Conservation (phyloP, 2,113 vertebrate genomes). For the Vanacampus margaritifer region DNA sequence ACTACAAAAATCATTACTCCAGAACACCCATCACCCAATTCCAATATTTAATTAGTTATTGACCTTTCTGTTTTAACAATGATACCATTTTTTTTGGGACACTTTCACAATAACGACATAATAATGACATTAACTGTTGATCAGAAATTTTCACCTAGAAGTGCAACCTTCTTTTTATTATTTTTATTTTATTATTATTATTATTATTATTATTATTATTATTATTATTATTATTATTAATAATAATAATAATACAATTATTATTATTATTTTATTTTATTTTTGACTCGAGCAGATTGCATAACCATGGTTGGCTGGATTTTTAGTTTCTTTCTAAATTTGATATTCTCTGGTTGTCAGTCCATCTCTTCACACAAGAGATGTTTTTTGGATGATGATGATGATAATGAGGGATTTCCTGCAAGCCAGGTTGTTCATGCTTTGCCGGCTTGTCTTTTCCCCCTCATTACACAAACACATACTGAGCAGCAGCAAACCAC, state of each 20-base stretch:
- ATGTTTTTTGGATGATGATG: background rate
- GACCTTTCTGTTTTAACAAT: background rate
- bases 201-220: no score
- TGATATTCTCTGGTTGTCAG: background rate
- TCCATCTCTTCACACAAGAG: background rate
- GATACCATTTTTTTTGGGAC: background rate
- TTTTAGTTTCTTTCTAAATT: background rate
- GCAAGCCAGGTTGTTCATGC: background rate
- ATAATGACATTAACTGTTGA: background rate
- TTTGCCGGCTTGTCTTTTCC: background rate
- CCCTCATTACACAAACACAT: background rate
- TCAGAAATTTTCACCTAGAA: background rate
- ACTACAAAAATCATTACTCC: no score
- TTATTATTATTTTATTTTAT: no score
- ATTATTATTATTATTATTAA: no score
- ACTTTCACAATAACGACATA: background rate
- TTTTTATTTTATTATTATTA: no score
- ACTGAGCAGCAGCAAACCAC: conserved; percentile 16
- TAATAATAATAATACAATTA: no score
- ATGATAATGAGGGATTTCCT: background rate
- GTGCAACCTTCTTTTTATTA: background rate
- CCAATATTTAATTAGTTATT: background rate
- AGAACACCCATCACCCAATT: no score
- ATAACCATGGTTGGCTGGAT: conserved; percentile 1
- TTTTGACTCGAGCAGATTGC: background rate